Evolutionary conservation across 1,140 invertebrate species (phyloP), one percentile per base, ranked within the genome.

Genomic region (Hesperophylax magnus): DNA sequence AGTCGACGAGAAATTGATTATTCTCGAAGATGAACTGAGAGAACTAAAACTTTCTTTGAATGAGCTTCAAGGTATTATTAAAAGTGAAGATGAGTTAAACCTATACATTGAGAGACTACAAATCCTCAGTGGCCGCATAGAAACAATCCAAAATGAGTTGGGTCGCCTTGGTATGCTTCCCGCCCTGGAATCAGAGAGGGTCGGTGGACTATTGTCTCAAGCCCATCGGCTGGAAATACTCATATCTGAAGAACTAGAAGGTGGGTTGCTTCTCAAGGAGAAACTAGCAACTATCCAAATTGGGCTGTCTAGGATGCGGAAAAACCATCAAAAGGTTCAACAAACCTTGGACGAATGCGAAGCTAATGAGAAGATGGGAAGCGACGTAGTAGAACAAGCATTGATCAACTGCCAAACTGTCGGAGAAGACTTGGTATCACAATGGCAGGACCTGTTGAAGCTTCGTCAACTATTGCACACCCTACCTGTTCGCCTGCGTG

Each of bases 21-120:
- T 95, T 20, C 88, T 97, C 0, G 94, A 96, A 85, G 91, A 92
- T 81, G 95, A 96, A 86, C 84, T 97, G 20, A 89, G 92, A 85
- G 94, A 96, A 85, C 87, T 96, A 4, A 91, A 93, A 76, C 85
- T 90, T 6, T 91, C 92, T 18, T 88, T 96, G 39, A 92, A 94
- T 53, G 91, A 91, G 80, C 92, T 95, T 67, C 93, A 94, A 85
- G 94, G 94, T 0, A 92, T 96, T 0, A 93, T 96, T 17, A 96
- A 95, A 85, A 95, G 92, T 22, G 94, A 95, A 82, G 95, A 96
- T 81, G 95, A 96, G 86, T 88, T 97, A 4, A 93, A 94, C 81
- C 87, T 96, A 1, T 96, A 96, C 84, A 93, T 96, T 22, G 94
- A 96, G 86, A 89, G 95, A 71, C 87, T 96, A 15, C 94, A 95